phyloP scores from a whole-genome alignment of 2,888 invertebrate species.

The Catotricha subobsoleta region DNA sequence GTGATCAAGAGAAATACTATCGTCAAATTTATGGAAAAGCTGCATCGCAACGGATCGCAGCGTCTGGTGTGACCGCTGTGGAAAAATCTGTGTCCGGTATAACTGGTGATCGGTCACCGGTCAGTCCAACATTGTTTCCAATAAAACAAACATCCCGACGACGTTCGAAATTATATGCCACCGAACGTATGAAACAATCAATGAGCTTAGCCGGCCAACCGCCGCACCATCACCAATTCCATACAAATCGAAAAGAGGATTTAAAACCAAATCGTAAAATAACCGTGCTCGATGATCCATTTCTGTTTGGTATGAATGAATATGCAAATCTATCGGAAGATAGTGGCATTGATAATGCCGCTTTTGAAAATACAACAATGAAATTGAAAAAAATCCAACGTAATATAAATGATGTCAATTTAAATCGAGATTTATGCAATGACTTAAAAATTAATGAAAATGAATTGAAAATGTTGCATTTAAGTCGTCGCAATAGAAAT shows the following conservation, averaged over 20 bases:
- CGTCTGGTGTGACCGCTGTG: constrained; percentile 17
- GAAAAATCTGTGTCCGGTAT: constrained; percentile 25
- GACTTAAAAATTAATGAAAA: constrained; percentile 23
- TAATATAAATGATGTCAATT: neutral
- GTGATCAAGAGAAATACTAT: constrained; percentile 71
- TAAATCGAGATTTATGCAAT: neutral
- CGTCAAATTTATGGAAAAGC: constrained; percentile 54
- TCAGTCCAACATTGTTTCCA: constrained; percentile 1
- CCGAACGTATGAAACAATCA: constrained; percentile 2
- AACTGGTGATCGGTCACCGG: constrained; percentile 16
- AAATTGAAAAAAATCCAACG: neutral
- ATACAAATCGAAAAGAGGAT: constrained; percentile 14
- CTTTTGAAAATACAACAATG: neutral
- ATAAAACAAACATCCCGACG: constrained; percentile 17
- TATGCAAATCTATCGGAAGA: constrained; percentile 7
- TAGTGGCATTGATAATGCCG: constrained; percentile 2
- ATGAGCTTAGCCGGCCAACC: neutral
- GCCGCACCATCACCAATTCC: neutral
- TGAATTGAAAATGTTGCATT: constrained; percentile 26
- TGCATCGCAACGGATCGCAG: constrained; percentile 34
- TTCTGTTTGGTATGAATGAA: constrained; percentile 24
- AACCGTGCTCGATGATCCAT: constrained; percentile 30
- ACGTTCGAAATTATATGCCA: constrained; percentile 10
- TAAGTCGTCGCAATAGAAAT: constrained; percentile 25
- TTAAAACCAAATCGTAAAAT: constrained; percentile 15